A percentile compares a stretch with the other conserved stretches of the same genome.
Evolutionary conservation across 92 coral and sea anemone genomes (phyloP).

Genomic region (Nematostella vectensis): DNA sequence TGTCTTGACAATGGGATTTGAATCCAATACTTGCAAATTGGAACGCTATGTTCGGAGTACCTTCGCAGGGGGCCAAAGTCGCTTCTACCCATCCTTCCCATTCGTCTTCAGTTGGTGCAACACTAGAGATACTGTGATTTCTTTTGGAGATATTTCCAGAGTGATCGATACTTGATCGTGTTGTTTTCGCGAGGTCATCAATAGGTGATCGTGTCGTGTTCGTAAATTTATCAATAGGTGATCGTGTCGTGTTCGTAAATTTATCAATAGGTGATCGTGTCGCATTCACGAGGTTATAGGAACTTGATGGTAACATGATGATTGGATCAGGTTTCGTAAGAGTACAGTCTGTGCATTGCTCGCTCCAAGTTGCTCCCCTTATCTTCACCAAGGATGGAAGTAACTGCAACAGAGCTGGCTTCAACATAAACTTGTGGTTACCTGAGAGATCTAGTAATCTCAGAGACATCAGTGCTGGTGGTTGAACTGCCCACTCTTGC

Average conservation of each 20-base stretch:
- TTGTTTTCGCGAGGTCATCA: background rate
- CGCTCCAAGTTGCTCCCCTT: constrained; percentile 21
- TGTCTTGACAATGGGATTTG: background rate
- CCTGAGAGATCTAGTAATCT: constrained; percentile 8
- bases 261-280: background rate
- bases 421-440: constrained; percentile 2
- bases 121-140: no score
- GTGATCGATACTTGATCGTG: no score
- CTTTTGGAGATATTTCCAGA: background rate
- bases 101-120: no score
- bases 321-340: background rate
- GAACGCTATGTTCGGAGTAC: background rate
- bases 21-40: background rate
- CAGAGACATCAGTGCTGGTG: constrained; percentile 1
- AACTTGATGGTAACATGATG: background rate
- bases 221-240: no score
- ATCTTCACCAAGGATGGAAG: background rate
- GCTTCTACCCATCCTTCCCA: no score
- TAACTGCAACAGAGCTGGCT: constrained; percentile 6
- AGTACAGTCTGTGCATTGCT: constrained; percentile 4
- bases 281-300: background rate
- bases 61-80: no score
- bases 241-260: background rate
- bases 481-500: constrained; percentile 6
- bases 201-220: background rate